Conservation (phyloP, 1,140 invertebrate genomes). For the Aphidius ervi region DNA sequence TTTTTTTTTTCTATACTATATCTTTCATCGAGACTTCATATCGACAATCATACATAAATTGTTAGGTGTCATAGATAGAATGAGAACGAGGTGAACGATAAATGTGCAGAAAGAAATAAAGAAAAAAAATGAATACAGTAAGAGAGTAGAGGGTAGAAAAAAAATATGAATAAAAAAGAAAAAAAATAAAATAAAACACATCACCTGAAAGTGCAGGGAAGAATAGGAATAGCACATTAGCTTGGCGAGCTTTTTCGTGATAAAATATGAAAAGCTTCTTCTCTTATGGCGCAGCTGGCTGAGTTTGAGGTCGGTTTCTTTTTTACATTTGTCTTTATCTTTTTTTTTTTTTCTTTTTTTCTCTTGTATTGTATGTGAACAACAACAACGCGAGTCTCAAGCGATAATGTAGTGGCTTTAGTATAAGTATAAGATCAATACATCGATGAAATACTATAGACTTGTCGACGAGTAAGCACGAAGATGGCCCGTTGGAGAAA, state of each 20-base stretch:
- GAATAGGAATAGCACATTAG: slow-evolving; percentile 7
- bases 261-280: slow-evolving; percentile 37
- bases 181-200: slow-evolving; percentile 10
- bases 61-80: slow-evolving; percentile 2
- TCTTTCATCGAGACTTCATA: neutral
- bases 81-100: slow-evolving; percentile 14
- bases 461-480: slow-evolving; percentile 8
- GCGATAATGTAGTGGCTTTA: slow-evolving; percentile 8
- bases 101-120: slow-evolving; percentile 4
- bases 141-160: slow-evolving; percentile 9
- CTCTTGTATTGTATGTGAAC: slow-evolving; percentile 1
- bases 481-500: slow-evolving; percentile 19
- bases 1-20: neutral
- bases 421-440: slow-evolving; percentile 4
- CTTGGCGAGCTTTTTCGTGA: slow-evolving; percentile 26
- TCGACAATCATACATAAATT: slow-evolving; percentile 2
- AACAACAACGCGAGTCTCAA: slow-evolving; percentile 1
- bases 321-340: neutral
- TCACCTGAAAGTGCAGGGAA: neutral
- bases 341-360: neutral
- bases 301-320: slow-evolving; percentile 33
- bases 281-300: slow-evolving; percentile 28
- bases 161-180: slow-evolving; percentile 8
- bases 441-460: slow-evolving; percentile 3
- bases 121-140: slow-evolving; percentile 6